phyloP scores from a whole-genome alignment of 2,888 invertebrate genomes.

The Ctenicera cuprea region DNA sequence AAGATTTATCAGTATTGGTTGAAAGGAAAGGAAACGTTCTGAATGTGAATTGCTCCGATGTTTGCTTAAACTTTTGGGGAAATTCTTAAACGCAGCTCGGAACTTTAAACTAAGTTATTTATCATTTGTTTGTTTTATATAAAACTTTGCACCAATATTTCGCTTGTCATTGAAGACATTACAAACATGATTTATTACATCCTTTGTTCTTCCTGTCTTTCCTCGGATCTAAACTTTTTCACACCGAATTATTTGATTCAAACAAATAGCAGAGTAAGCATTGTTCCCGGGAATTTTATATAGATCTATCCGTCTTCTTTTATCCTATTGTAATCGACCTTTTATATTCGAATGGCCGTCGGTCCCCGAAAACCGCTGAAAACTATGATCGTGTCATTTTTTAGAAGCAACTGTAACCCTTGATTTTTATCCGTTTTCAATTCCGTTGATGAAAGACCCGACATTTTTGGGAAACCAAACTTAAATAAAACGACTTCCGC shows the following conservation, averaged over 20 bases:
- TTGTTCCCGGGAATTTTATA: conserved; percentile 48
- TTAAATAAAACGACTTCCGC: conserved; percentile 32
- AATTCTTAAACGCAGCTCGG: conserved; percentile 34
- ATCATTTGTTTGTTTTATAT: conserved; percentile 44
- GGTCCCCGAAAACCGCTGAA: conserved; percentile 37
- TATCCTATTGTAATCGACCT: conserved; percentile 51
- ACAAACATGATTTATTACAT: conserved; percentile 47
- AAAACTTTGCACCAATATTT: conserved; percentile 44
- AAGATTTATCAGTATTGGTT: conserved; percentile 28
- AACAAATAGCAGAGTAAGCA: conserved; percentile 49
- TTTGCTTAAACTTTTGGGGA: conserved; percentile 38
- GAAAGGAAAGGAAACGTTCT: conserved; percentile 34
- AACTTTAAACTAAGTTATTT: conserved; percentile 45
- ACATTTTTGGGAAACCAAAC: conserved; percentile 13
- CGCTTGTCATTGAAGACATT: conserved; percentile 44
- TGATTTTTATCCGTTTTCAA: conserved; percentile 43
- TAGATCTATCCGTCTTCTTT: conserved; percentile 51
- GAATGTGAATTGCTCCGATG: conserved; percentile 29
- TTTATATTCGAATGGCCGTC: conserved; percentile 43
- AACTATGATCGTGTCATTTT: conserved; percentile 47
- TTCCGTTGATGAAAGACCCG: conserved; percentile 34
- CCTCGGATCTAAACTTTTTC: conserved; percentile 46
- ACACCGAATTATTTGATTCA: conserved; percentile 50
- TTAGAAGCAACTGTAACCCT: conserved; percentile 30
- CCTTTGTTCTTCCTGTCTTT: conserved; percentile 41